Base-by-base conservation (phyloP, 2,888 invertebrate genomes). In the Xylophagus ater region DNA sequence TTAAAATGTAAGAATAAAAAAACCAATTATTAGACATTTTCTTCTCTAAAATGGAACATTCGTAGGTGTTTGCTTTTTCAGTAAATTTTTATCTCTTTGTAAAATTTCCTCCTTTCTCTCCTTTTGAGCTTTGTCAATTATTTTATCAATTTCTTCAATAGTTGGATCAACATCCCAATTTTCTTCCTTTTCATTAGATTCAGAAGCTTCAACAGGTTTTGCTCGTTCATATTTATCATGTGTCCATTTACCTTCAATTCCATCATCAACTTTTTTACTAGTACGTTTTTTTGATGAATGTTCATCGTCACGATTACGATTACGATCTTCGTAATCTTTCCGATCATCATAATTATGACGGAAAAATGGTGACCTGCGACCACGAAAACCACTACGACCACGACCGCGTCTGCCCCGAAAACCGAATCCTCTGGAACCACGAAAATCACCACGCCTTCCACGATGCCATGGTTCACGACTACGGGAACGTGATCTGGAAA, bases 101-200 rank as follows among this genome's bases (percentile, higher is more conserved):
- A 71, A 53, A 58, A 71, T 70, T 43, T 71, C 72, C 48, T 72
- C 71, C 49, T 72, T 73, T 40, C 71, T 70, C 47, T 72, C 70
- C 49, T 69, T 71, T 54, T 72, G 72, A 9, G 69, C 68, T 51
- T 71, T 70, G 48, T 60, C 68, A 28, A 73, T 59, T 50, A 72
- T 70, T 51, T 71, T 69, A 52, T 73, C 72, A 55, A 72, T 71
- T 50, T 73, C 73, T 42, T 71, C 71, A 35, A 70, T 48, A 50
- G 67, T 55, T 9, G 58, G 58, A 3, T 55, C 33, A 14, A 30
- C 31, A 33, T 45, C 40, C 23, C 37, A 26, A 21, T 39, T 35
- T 68, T 56, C 60, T 72, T 72, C 54, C 71, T 72, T 55, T 73
- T 73, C 40, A 73, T 21, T 32, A 20, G 9, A 24, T 14, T 18